These are phyloP conservation scores for Phalangium opilio DNA, from an alignment of 2,888 invertebrate genomes.

Conservation along the genomic window DNA sequence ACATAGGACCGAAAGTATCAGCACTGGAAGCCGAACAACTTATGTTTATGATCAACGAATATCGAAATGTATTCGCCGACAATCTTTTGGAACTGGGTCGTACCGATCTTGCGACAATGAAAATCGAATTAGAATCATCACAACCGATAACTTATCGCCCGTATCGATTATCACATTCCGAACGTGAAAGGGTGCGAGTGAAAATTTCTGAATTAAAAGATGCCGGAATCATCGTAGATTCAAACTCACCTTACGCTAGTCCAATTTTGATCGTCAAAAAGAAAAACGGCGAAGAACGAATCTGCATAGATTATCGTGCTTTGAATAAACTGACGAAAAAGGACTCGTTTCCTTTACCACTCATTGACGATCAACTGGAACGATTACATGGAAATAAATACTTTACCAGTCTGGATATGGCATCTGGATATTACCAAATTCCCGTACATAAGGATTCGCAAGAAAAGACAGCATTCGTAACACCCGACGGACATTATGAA, in stretches of 20 bases:
- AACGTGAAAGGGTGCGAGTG: too few relatives aligned
- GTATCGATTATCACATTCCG: too few relatives aligned
- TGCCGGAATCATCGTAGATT: neutral
- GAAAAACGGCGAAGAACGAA: neutral
- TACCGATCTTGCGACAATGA: too few relatives aligned
- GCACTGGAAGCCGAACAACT: too few relatives aligned
- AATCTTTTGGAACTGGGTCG: too few relatives aligned
- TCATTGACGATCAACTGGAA: conserved; percentile 1
- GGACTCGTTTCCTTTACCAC: conserved; percentile 4
- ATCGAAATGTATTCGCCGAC: too few relatives aligned
- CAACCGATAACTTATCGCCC: too few relatives aligned
- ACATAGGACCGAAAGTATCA: too few relatives aligned
- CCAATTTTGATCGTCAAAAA: conserved; percentile 5
- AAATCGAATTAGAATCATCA: too few relatives aligned
- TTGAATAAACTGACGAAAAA: conserved; percentile 3
- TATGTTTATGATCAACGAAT: too few relatives aligned
- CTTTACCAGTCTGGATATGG: conserved; percentile 7
- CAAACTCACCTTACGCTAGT: neutral
- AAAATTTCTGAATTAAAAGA: neutral
- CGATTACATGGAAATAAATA: neutral
- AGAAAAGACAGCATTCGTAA: conserved; percentile 3
- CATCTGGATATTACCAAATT: conserved; percentile 2
- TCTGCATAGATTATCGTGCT: conserved; percentile 1
- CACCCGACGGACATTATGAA: neutral
- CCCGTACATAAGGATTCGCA: neutral